A percentile compares a stretch with the other conserved stretches of the same genome.
Conservation (phyloP, 2,113 vertebrate species). For the Oreamnos americanus region DNA sequence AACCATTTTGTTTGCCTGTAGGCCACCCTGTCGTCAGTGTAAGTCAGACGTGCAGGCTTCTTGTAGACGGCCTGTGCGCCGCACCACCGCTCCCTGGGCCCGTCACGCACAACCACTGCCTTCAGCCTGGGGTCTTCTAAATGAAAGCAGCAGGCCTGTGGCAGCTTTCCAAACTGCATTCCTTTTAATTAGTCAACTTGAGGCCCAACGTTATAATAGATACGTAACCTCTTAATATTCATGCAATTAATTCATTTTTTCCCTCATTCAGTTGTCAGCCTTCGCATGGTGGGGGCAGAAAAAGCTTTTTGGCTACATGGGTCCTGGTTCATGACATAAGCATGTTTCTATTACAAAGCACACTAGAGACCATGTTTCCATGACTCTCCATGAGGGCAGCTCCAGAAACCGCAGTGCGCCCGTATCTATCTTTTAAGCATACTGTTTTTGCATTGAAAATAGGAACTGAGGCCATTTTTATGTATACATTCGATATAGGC, state of each 20-base stretch:
- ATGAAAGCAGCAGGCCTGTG: constrained; percentile 81
- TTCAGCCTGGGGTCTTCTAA: constrained; percentile 81
- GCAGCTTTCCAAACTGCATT: constrained; percentile 82
- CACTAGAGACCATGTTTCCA: background rate
- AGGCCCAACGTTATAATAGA: constrained; percentile 85
- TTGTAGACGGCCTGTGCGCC: constrained; percentile 81
- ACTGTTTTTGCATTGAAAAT: background rate
- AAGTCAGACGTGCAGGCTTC: constrained; percentile 84
- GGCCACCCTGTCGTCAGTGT: constrained; percentile 83
- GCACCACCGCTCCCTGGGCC: constrained; percentile 81
- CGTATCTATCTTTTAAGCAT: background rate
- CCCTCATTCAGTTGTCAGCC: constrained; percentile 80
- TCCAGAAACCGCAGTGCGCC: background rate
- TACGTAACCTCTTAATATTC: constrained; percentile 88
- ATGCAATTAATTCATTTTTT: constrained; percentile 86
- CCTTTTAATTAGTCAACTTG: constrained; percentile 87
- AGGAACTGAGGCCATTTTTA: background rate
- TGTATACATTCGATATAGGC: background rate
- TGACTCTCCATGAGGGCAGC: background rate
- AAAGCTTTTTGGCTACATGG: background rate
- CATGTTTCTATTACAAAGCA: constrained; percentile 5
- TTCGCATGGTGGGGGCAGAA: constrained; percentile 52
- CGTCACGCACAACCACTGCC: constrained; percentile 84
- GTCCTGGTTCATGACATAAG: constrained; percentile 52
- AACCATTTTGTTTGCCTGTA: constrained; percentile 85